Evolutionary conservation across 2,888 invertebrate genomes (phyloP), one percentile per base, ranked within the genome.

Genomic region (Melangyna quadrimaculata): DNA sequence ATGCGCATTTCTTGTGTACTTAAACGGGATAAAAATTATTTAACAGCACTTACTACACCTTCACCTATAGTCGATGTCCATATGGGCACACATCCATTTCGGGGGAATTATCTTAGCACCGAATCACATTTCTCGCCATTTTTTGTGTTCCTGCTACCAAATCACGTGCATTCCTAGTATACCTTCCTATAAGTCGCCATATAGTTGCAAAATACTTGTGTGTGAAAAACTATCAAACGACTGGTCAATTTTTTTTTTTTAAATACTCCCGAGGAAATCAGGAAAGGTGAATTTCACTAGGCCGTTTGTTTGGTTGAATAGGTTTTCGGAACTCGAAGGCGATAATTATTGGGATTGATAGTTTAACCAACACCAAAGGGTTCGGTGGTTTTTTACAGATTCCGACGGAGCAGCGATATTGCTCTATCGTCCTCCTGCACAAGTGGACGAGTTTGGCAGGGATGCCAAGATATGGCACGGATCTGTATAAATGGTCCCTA

Each of bases 101-200:
- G 80, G 75, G 75, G 84, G 75, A 63, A 69, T 69, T 81, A 86
- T 86, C 86, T 69, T 24, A 72, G 61, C 86, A 73, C 35, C 78
- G 81, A 73, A 86, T 86, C 86, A 73, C 77, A 86, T 86, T 73
- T 86, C 86, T 81, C 77, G 81, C 72, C 84, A 73, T 73, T 78
- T n/a, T 81, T 77, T 81, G 69, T 86, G 69, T 86, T 86, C 86
- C 86, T 86, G 81, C 86, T 78, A 81, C 86, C 81, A 78, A 86
- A 77, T 86, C 81, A 77, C 81, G 70, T 51, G 71, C 77, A 86
- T 86, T 81, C 77, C 77, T 59, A 14, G 69, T 45, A 29, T 43
- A 8, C 40, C 17, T 63, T 22, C 45, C 45, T 3, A 27, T 35
- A n/a, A 57, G 65, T 78, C 37, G 32, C 29, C 27, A 65, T 48